These are phyloP conservation scores for Luperina nickerlii DNA, from an alignment of 2,888 invertebrate genomes.

Conservation along the genomic window DNA sequence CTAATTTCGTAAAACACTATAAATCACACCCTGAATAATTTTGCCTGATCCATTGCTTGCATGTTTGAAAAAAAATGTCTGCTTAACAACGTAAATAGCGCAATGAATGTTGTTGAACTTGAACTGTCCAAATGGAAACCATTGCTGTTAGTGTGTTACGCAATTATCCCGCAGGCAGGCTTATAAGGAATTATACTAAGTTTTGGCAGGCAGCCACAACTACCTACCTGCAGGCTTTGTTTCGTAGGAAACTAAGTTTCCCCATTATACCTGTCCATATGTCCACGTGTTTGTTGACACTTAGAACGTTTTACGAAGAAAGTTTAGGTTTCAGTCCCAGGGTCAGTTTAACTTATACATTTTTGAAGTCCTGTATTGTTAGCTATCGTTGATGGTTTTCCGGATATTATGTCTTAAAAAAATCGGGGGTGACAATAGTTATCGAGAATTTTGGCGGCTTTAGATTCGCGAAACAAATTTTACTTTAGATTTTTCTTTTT, in stretches of 20 bases:
- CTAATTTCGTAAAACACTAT: too few relatives aligned
- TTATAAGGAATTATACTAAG: neutral
- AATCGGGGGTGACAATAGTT: neutral
- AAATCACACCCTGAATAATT: too few relatives aligned
- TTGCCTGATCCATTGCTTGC: too few relatives aligned
- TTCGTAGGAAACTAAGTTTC: slow-evolving; percentile 32
- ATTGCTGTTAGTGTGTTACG: too few relatives aligned
- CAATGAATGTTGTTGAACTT: too few relatives aligned
- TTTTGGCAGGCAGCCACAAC: neutral
- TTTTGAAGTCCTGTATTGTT: neutral
- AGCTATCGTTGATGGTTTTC: neutral
- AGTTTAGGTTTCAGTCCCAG: slow-evolving; percentile 38
- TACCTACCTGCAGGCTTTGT: neutral
- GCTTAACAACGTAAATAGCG: too few relatives aligned
- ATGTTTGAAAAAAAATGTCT: too few relatives aligned
- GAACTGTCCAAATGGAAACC: too few relatives aligned
- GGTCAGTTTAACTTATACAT: neutral
- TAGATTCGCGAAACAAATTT: neutral
- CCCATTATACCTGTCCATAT: neutral
- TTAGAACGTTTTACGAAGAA: slow-evolving; percentile 22
- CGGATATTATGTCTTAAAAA: neutral
- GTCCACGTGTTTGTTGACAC: slow-evolving; percentile 16
- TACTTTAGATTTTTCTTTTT: neutral
- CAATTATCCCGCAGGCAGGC: neutral
- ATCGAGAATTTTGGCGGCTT: neutral